phyloP scores from a whole-genome alignment of 64 coral and sea anemone species.

The Montipora capricornis region DNA sequence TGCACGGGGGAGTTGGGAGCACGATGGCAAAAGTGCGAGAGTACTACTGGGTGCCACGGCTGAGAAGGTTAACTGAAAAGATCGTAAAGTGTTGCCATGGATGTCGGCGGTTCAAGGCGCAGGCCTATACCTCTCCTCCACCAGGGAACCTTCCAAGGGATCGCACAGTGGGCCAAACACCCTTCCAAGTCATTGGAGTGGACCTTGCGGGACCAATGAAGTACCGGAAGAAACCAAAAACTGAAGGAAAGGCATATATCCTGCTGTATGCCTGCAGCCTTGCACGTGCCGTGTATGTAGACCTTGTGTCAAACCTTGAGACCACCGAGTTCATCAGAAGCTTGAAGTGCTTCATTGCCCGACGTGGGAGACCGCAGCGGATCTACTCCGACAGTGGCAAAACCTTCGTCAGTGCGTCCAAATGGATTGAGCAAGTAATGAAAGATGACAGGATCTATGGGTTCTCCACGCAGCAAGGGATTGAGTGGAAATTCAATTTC shows the following conservation, averaged over 20 bases:
- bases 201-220: background rate
- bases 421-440: constrained; percentile 4
- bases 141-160: constrained; percentile 17
- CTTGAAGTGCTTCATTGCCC: constrained; percentile 40
- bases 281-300: constrained; percentile 30
- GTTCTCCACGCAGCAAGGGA: background rate
- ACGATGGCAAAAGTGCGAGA: constrained; percentile 60
- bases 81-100: constrained; percentile 8
- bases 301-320: constrained; percentile 40
- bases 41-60: constrained; percentile 44
- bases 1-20: background rate
- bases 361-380: background rate
- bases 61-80: constrained; percentile 18
- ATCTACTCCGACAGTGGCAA: constrained; percentile 19
- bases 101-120: constrained; percentile 35
- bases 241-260: constrained; percentile 38
- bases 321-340: constrained; percentile 62
- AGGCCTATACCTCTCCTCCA: constrained; percentile 10
- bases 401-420: background rate
- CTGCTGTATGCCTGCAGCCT: constrained; percentile 65
- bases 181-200: background rate
- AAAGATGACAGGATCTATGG: constrained; percentile 4
- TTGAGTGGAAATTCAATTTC: background rate
- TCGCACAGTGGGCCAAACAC: constrained; percentile 4
- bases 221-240: background rate